phyloP scores from a whole-genome alignment of 2,888 invertebrate genomes.

The Lycia hirtaria region DNA sequence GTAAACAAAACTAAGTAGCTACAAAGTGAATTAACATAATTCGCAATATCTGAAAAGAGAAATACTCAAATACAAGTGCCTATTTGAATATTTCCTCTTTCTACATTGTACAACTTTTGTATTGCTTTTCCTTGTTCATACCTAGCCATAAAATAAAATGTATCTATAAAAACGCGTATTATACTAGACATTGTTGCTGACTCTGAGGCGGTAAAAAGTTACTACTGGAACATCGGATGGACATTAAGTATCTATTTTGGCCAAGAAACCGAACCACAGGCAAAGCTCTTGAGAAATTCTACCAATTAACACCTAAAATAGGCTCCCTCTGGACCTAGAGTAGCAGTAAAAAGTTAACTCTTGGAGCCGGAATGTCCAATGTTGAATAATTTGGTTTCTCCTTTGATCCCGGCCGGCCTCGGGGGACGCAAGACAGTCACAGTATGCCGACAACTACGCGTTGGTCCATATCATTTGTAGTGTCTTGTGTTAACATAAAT shows the following conservation, averaged over 20 bases:
- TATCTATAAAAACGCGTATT: constrained; percentile 32
- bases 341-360: constrained; percentile 54
- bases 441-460: constrained; percentile 24
- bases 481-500: constrained; percentile 11
- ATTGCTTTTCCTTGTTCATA: constrained; percentile 31
- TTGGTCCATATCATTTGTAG: constrained; percentile 13
- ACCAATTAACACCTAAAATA: constrained; percentile 50
- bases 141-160: constrained; percentile 32
- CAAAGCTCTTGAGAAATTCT: constrained; percentile 45
- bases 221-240: constrained; percentile 28
- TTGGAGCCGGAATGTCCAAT: constrained; percentile 50
- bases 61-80: constrained; percentile 19
- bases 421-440: constrained; percentile 39
- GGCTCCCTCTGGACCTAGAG: constrained; percentile 46
- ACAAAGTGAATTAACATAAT: constrained; percentile 5
- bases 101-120: constrained; percentile 29
- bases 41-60: constrained; percentile 5
- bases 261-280: constrained; percentile 28
- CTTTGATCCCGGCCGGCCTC: constrained; percentile 58
- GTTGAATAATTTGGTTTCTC: constrained; percentile 57
- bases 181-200: constrained; percentile 27
- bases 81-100: constrained; percentile 24
- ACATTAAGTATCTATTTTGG: constrained; percentile 35
- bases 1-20: not conserved
- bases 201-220: constrained; percentile 29